phyloP scores from a whole-genome alignment of 2,888 invertebrate genomes.

The Drosophila koepferae region DNA sequence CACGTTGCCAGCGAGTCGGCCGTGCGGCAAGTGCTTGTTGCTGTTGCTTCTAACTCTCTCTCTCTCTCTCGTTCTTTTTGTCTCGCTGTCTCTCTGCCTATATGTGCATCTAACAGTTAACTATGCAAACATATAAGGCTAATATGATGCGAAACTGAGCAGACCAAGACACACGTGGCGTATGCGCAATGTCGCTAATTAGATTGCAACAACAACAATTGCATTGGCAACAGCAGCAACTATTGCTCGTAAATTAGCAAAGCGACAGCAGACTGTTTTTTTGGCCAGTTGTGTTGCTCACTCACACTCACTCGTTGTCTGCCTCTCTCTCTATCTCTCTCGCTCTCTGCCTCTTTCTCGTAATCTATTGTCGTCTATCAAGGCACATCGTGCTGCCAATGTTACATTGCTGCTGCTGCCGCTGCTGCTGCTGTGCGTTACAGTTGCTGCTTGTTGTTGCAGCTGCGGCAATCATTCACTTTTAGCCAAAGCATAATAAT shows the following conservation, averaged over 20 bases:
- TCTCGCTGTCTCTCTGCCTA: slow-evolving; percentile 6
- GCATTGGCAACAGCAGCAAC: slow-evolving; percentile 28
- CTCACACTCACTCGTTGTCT: slow-evolving; percentile 8
- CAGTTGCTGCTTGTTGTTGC: slow-evolving; percentile 45
- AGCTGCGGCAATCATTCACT: slow-evolving; percentile 76
- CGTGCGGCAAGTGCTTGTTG: slow-evolving; percentile 66
- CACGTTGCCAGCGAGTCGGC: slow-evolving; percentile 65
- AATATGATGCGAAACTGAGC: slow-evolving; percentile 51
- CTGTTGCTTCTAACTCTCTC: background rate
- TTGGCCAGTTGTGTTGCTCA: slow-evolving; percentile 20
- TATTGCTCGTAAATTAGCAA: slow-evolving; percentile 53
- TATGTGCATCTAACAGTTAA: slow-evolving; percentile 61
- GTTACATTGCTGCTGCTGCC: slow-evolving; percentile 43
- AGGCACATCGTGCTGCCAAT: slow-evolving; percentile 73
- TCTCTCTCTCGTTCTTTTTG: background rate
- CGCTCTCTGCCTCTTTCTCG: slow-evolving; percentile 22
- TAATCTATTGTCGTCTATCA: slow-evolving; percentile 78
- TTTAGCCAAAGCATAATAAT: slow-evolving; percentile 79
- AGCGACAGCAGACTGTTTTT: slow-evolving; percentile 45
- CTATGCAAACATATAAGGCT: slow-evolving; percentile 65
- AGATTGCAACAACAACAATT: slow-evolving; percentile 35
- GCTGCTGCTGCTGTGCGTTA: slow-evolving; percentile 35
- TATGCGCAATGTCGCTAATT: slow-evolving; percentile 68
- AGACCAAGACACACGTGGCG: slow-evolving; percentile 68
- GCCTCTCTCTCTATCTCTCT: slow-evolving; percentile 20